Evolutionary conservation across 2,113 vertebrate genomes (phyloP).

Genomic region (Okapia johnstoni): DNA sequence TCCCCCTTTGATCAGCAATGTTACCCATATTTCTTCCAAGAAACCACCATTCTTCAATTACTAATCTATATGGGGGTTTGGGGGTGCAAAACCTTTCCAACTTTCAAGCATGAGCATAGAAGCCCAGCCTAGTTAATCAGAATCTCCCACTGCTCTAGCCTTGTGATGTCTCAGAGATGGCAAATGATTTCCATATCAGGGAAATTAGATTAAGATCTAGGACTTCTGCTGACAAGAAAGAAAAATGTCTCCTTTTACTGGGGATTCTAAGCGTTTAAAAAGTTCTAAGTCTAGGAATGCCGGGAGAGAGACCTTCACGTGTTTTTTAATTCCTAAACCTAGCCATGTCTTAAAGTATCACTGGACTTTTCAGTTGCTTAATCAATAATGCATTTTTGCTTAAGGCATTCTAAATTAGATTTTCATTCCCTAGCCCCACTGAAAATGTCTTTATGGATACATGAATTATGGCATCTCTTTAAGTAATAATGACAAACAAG

Average conservation of each 20-base stretch:
- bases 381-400: slow-evolving; percentile 5
- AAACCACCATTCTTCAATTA: background rate
- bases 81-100: background rate
- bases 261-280: background rate
- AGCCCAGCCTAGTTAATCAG: background rate
- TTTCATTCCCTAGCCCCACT: background rate
- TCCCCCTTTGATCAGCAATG: background rate
- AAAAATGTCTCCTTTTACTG: background rate
- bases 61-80: background rate
- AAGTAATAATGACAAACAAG: background rate
- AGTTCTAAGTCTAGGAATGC: background rate
- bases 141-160: background rate
- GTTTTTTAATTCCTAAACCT: background rate
- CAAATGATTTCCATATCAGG: background rate
- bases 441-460: background rate
- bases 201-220: slow-evolving; percentile 8
- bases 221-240: background rate
- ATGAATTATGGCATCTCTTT: background rate
- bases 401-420: slow-evolving; percentile 15
- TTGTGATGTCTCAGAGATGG: background rate
- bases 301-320: background rate
- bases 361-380: background rate
- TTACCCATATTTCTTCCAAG: background rate
- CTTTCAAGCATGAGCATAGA: background rate
- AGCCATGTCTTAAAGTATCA: background rate